A percentile compares a stretch with the other conserved stretches of the same genome.
Conservation (phyloP, 2,888 invertebrate species). For the Rapana venosa region DNA sequence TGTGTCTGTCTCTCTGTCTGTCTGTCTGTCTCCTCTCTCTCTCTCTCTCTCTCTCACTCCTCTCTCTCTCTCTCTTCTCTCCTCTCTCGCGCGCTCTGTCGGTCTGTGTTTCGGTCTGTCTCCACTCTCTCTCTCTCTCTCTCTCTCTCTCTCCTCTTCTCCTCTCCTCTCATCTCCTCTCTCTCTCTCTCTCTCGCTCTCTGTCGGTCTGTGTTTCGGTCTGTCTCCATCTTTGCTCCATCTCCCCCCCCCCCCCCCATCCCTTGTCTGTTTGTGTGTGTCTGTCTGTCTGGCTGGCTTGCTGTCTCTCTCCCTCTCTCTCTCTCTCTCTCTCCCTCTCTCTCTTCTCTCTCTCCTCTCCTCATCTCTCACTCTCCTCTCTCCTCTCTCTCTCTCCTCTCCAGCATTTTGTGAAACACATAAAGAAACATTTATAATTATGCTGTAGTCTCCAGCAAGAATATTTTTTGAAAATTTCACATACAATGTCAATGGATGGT, state of each 20-base stretch:
- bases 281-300: not conserved
- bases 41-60: not conserved
- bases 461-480: no score
- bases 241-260: not conserved
- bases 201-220: no score
- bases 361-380: not conserved
- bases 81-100: not conserved
- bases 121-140: not conserved
- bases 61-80: conserved; percentile 15
- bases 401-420: not conserved
- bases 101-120: no score
- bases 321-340: conserved; percentile 10
- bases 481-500: no score
- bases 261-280: not conserved
- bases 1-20: not conserved
- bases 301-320: not conserved
- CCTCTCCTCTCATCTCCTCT: no score
- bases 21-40: not conserved
- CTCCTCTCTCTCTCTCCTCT: not conserved
- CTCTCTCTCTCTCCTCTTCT: not conserved
- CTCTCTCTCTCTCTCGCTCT: no score
- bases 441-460: no score
- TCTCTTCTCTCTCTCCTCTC: conserved; percentile 3
- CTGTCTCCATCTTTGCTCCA: no score
- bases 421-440: no score